A percentile compares a stretch with the other conserved stretches of the same genome.
phyloP scores from a whole-genome alignment of 2,797 vertebrate genomes.

The Lophotriccus pileatus region DNA sequence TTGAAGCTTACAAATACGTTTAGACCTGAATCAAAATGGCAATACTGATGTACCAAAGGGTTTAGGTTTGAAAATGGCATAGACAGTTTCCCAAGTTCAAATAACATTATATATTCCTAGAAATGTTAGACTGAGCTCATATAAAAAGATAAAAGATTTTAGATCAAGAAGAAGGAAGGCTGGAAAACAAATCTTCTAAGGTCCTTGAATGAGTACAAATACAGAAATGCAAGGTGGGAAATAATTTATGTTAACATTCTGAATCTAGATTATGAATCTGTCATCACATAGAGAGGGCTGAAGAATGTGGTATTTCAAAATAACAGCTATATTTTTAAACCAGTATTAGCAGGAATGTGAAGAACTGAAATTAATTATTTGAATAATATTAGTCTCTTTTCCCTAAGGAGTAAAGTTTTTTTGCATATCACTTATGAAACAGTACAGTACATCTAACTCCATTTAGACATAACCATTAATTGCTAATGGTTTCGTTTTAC shows the following conservation, averaged over 20 bases:
- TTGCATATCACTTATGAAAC: slow-evolving; percentile 26
- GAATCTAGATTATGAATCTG: not conserved
- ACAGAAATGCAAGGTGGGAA: not conserved
- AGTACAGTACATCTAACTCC: not conserved
- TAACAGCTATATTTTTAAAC: not conserved
- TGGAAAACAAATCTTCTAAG: not conserved
- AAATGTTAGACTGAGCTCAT: not conserved
- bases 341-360: not conserved
- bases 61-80: not conserved
- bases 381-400: not conserved
- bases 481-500: slow-evolving; percentile 59
- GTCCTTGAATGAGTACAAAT: not conserved
- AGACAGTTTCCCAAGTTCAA: not conserved
- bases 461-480: slow-evolving; percentile 59
- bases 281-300: not conserved
- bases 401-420: slow-evolving; percentile 2
- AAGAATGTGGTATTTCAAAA: not conserved
- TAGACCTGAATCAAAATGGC: not conserved
- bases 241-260: not conserved
- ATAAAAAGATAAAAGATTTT: not conserved
- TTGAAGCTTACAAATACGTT: not conserved
- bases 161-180: not conserved
- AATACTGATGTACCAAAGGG: not conserved
- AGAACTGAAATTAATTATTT: slow-evolving; percentile 17
- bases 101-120: not conserved